These are phyloP conservation scores for Rhagonycha fulva DNA, from an alignment of 2,888 invertebrate species.

Conservation along the genomic window DNA sequence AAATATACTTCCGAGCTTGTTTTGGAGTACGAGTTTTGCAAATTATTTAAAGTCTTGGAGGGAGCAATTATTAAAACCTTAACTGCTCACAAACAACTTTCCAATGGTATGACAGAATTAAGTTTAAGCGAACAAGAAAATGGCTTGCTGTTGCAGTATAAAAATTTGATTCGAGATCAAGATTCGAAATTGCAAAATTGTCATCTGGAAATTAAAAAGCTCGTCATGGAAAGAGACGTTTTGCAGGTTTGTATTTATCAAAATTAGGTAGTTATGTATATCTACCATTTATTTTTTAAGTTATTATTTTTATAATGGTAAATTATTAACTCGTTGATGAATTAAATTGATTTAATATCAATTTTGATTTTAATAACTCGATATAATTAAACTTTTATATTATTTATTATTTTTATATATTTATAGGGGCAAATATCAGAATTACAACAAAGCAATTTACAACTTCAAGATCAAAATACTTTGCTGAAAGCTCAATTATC, in stretches of 20 bases:
- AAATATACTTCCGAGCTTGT: constrained; percentile 78
- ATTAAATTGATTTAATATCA: no score
- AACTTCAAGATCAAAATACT: constrained; percentile 85
- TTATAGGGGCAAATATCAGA: constrained; percentile 65
- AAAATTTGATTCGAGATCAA: constrained; percentile 89
- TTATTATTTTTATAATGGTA: not conserved
- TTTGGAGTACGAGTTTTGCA: constrained; percentile 94
- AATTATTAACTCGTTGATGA: no score
- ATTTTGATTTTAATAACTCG: no score
- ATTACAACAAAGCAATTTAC: constrained; percentile 70
- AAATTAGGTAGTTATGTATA: no score
- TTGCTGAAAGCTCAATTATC: constrained; percentile 76
- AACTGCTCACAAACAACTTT: constrained; percentile 56
- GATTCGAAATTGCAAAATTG: constrained; percentile 70
- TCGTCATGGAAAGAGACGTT: constrained; percentile 48
- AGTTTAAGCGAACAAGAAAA: constrained; percentile 58
- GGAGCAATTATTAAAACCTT: constrained; percentile 59
- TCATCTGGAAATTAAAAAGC: constrained; percentile 42
- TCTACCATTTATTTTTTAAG: not conserved
- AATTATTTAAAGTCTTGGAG: constrained; percentile 83
- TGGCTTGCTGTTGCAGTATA: constrained; percentile 74
- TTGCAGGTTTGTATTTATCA: constrained; percentile 54
- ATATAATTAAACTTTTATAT: no score
- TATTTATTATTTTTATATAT: constrained; percentile 18
- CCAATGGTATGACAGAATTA: constrained; percentile 58